Conservation (phyloP, 2,797 vertebrate species). For the Threskiornis aethiopicus region DNA sequence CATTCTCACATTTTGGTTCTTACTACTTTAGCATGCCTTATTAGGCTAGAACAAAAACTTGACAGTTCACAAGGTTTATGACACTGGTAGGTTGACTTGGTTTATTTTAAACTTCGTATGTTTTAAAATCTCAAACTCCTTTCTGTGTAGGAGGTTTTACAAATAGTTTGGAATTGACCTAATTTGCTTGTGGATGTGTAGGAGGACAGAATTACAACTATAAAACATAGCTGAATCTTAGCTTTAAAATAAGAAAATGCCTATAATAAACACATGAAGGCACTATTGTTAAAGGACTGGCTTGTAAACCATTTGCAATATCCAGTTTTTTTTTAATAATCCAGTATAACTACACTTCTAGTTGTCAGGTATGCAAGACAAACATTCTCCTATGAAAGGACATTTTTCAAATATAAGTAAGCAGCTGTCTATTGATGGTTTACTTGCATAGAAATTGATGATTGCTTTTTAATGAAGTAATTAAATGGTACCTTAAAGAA, state of each 20-base stretch:
- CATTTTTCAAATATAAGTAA: background rate
- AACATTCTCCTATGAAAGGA: background rate
- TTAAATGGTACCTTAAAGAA: background rate
- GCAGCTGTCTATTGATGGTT: background rate
- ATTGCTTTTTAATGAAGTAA: background rate
- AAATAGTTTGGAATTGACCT: constrained; percentile 7
- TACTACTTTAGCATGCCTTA: background rate
- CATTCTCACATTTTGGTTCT: background rate
- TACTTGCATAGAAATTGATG: background rate
- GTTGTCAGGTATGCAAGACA: background rate
- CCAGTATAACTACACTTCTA: background rate
- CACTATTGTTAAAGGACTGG: constrained; percentile 16
- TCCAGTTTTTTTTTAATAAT: background rate
- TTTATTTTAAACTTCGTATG: background rate
- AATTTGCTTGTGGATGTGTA: background rate
- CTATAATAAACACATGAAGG: constrained; percentile 23
- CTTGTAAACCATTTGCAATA: background rate
- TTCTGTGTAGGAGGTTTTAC: constrained; percentile 8
- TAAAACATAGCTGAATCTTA: background rate
- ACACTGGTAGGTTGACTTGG: background rate
- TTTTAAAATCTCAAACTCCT: background rate
- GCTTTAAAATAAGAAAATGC: constrained; percentile 11
- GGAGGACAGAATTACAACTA: background rate
- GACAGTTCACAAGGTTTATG: background rate
- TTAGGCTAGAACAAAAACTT: background rate